Evolutionary conservation across 2,888 invertebrate genomes (phyloP).

Genomic region (Morpho achilles): DNA sequence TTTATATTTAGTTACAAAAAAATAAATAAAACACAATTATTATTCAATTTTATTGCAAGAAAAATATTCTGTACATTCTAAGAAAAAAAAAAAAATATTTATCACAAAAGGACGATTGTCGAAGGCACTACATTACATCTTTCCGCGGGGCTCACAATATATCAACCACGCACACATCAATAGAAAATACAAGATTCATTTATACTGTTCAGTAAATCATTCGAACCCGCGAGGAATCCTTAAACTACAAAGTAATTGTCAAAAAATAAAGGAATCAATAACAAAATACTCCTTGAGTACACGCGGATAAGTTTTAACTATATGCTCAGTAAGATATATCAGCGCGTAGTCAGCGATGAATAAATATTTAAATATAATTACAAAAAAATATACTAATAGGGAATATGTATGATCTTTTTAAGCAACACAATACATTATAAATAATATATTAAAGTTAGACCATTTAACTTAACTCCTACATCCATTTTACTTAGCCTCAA

Average conservation of each 20-base stretch:
- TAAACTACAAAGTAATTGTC: constrained; percentile 60
- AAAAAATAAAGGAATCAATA: constrained; percentile 68
- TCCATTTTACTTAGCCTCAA: too few species aligned
- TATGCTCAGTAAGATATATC: constrained; percentile 8
- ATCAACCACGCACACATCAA: constrained; percentile 6
- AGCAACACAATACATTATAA: not conserved
- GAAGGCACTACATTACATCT: constrained; percentile 57
- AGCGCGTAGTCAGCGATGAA: constrained; percentile 35
- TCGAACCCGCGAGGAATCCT: constrained; percentile 22
- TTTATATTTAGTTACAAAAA: not conserved
- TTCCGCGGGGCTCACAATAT: constrained; percentile 10
- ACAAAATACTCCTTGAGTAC: constrained; percentile 42
- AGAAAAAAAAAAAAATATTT: constrained; percentile 54
- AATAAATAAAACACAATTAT: constrained; percentile 14
- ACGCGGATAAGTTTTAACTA: constrained; percentile 16
- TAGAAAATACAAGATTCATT: not conserved
- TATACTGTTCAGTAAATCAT: constrained; percentile 20
- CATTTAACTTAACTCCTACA: too few species aligned
- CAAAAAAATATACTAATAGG: constrained; percentile 31
- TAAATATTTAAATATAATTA: constrained; percentile 63
- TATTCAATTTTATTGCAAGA: constrained; percentile 66
- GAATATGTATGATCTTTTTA: not conserved
- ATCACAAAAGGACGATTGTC: constrained; percentile 75
- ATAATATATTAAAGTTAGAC: too few species aligned
- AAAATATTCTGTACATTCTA: constrained; percentile 71